Evolutionary conservation across 2,797 vertebrate genomes (phyloP), one percentile per base, ranked within the genome.

Genomic region (Anomalospiza imberbis): DNA sequence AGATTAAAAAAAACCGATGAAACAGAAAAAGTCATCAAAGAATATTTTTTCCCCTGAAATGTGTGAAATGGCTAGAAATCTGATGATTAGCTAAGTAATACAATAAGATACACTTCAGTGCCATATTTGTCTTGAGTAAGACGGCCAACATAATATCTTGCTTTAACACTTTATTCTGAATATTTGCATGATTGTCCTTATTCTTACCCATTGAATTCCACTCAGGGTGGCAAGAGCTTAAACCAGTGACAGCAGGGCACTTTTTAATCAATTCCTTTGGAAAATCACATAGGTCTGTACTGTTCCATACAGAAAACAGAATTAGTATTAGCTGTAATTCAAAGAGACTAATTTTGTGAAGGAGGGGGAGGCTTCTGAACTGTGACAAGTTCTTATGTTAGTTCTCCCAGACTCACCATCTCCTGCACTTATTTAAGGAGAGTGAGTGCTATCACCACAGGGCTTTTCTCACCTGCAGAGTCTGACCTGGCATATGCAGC

Each of bases 261-360:
- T 77, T 87, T 89, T 82, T 66, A 76, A 76, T 84, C 63, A 95
- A 29, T 91, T 92, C 31, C 54, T 85, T 91, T 74, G 77, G 72
- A 93, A 93, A 96, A 95, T 76, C 63, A 83, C 57, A 40, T 34
- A 63, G 36, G 14, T 60, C 44, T 95, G 53, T 74, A 61, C 63
- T 32, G 38, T 75, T 93, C 24, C 53, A 40, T 44, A 57, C 10
- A 82, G 57, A 77, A 87, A 89, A 88, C 7, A 79, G 58, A 90
- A 96, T 88, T 65, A 85, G 36, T 61, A 78, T 68, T 72, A 61
- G 14, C 22, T 58, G 28, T 74, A 74, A 92, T 87, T 87, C 61
- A 82, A 55, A 63, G 45, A 77, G 34, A 79, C 42, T 85, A 53
- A 84, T 78, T 8, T 76, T 44, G 15, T 60, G 32, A 42, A 60